phyloP scores from a whole-genome alignment of 1,140 invertebrate species.

The Ericerus pela region DNA sequence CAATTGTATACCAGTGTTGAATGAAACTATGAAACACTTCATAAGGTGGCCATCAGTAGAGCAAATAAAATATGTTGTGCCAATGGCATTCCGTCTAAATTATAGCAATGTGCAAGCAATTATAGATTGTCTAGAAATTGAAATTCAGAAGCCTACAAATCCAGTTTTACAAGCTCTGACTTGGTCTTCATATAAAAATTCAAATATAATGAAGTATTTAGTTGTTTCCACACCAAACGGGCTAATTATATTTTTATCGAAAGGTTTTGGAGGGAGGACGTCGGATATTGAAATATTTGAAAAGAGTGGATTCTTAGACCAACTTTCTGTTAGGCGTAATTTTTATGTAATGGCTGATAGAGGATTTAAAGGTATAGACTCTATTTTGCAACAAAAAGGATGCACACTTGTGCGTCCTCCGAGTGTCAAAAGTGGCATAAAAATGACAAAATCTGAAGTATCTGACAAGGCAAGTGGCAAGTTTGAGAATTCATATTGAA shows the following conservation, averaged over 20 bases:
- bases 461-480: constrained; percentile 30
- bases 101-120: neutral
- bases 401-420: constrained; percentile 30
- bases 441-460: constrained; percentile 27
- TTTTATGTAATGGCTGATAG: constrained; percentile 30
- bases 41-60: constrained; percentile 1
- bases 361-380: constrained; percentile 30
- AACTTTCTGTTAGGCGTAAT: constrained; percentile 20
- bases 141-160: constrained; percentile 6
- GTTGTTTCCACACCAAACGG: constrained; percentile 32
- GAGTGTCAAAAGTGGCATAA: constrained; percentile 24
- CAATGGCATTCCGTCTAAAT: constrained; percentile 1
- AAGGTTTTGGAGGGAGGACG: constrained; percentile 30
- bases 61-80: neutral
- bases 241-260: constrained; percentile 31
- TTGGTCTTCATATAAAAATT: constrained; percentile 29
- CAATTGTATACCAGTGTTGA: no score
- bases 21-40: neutral
- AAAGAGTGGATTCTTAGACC: constrained; percentile 26
- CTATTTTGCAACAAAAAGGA: constrained; percentile 22
- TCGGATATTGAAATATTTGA: constrained; percentile 29
- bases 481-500: constrained; percentile 31
- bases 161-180: neutral
- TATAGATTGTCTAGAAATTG: constrained; percentile 11
- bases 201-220: constrained; percentile 31